phyloP scores from a whole-genome alignment of 2,888 invertebrate genomes.

The Fragum fragum region DNA sequence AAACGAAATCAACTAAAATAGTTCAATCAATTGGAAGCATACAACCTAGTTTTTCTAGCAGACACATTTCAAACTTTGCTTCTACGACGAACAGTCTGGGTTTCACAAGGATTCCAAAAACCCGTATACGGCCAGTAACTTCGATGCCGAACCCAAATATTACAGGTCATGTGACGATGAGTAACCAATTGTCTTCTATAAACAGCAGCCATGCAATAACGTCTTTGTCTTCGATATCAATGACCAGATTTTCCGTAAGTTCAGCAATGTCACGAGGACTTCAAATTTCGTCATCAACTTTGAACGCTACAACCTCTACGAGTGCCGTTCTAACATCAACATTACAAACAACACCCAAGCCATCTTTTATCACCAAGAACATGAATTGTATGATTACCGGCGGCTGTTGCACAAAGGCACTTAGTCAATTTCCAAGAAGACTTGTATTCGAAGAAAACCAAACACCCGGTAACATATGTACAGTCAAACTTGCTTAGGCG shows the following conservation, averaged over 20 bases:
- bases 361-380: background rate
- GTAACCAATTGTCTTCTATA: too few species aligned
- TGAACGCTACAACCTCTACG: background rate
- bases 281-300: background rate
- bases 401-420: slow-evolving; percentile 47
- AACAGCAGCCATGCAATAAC: too few species aligned
- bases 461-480: slow-evolving; percentile 32
- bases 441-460: slow-evolving; percentile 43
- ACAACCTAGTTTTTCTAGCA: background rate
- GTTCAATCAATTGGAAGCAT: background rate
- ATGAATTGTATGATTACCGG: background rate
- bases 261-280: too few species aligned
- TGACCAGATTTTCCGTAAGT: background rate
- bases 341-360: background rate
- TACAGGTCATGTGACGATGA: too few species aligned
- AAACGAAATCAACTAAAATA: background rate
- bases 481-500: too few species aligned
- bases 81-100: too few species aligned
- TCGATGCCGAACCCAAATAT: too few species aligned
- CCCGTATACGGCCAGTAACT: too few species aligned
- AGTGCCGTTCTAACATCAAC: background rate
- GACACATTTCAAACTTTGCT: too few species aligned
- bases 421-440: slow-evolving; percentile 37
- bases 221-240: background rate
- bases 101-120: too few species aligned